Conservation (phyloP, 2,113 vertebrate genomes). For the Bungarus multicinctus region DNA sequence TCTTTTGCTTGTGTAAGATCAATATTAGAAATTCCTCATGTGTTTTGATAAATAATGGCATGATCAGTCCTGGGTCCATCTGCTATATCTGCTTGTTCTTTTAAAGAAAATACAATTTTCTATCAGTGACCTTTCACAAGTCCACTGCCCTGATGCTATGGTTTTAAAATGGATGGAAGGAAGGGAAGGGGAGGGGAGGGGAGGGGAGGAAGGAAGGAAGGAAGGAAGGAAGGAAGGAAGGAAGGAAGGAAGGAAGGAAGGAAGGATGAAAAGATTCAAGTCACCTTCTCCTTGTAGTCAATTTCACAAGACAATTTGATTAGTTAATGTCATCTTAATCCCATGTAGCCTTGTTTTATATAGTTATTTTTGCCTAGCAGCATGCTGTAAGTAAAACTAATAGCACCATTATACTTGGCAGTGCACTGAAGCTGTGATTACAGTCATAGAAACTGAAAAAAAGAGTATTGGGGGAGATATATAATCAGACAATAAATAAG, state of each 20-base stretch:
- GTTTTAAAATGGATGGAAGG: background rate
- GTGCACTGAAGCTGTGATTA: background rate
- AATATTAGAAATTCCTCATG: background rate
- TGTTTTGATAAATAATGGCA: background rate
- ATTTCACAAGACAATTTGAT: background rate
- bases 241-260: background rate
- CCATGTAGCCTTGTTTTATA: background rate
- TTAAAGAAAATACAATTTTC: background rate
- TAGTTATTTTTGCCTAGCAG: background rate
- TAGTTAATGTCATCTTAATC: background rate
- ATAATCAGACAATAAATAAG: background rate
- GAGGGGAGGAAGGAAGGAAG: background rate
- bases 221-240: background rate
- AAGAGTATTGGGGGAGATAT: background rate
- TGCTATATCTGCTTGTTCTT: background rate
- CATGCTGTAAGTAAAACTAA: background rate
- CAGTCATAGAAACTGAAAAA: background rate
- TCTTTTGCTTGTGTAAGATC: background rate
- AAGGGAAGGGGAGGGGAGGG: background rate
- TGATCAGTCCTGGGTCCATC: background rate
- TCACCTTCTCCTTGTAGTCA: background rate
- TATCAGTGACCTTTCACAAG: background rate
- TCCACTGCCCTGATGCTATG: background rate
- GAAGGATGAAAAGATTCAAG: background rate
- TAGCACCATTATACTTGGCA: background rate